phyloP scores from a whole-genome alignment of 2,113 vertebrate species.

The Dunckerocampus dactyliophorus region DNA sequence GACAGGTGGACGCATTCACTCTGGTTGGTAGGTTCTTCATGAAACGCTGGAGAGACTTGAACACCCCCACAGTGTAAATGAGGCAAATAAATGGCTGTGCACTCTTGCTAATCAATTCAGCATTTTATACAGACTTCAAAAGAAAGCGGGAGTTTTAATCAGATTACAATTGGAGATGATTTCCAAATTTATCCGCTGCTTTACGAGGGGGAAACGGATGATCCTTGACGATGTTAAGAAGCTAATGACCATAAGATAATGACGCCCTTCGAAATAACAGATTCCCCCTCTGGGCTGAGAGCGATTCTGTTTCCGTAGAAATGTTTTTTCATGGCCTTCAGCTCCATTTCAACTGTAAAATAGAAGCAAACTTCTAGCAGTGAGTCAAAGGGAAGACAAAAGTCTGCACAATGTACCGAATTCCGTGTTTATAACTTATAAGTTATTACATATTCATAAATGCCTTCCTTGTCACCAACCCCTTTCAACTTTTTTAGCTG shows the following conservation, averaged over 20 bases:
- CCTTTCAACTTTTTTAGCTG: slow-evolving; percentile 35
- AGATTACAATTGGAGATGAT: slow-evolving; percentile 44
- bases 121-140: slow-evolving; percentile 66
- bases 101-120: slow-evolving; percentile 57
- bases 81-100: slow-evolving; percentile 34
- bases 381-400: slow-evolving; percentile 2
- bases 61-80: slow-evolving; percentile 46
- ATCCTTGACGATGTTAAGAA: slow-evolving; percentile 21
- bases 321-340: slow-evolving; percentile 40
- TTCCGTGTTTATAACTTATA: too few species aligned
- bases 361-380: slow-evolving; percentile 36
- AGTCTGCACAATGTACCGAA: not conserved
- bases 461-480: slow-evolving; percentile 16
- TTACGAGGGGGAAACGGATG: slow-evolving; percentile 26
- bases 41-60: slow-evolving; percentile 48
- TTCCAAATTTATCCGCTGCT: slow-evolving; percentile 47
- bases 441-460: slow-evolving; percentile 27
- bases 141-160: slow-evolving; percentile 40
- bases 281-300: too few species aligned
- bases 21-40: slow-evolving; percentile 55
- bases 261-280: slow-evolving; percentile 15
- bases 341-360: slow-evolving; percentile 36
- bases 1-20: slow-evolving; percentile 65
- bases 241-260: slow-evolving; percentile 47
- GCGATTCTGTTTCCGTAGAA: not conserved